Conservation (phyloP, 2,113 vertebrate species). For the Patagioenas fasciata region DNA sequence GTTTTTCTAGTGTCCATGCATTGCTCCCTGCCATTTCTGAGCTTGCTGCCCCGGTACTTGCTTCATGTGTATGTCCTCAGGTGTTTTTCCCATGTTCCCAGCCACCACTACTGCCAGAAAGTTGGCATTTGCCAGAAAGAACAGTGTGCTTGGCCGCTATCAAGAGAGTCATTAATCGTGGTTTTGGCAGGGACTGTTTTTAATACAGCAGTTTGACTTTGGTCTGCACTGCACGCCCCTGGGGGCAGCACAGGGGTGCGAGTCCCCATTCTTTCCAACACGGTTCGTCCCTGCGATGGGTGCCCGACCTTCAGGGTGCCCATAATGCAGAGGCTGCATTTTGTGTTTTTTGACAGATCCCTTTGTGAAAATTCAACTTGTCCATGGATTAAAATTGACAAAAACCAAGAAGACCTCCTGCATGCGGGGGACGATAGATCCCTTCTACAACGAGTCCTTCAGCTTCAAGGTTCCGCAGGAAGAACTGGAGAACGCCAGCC, state of each 20-base stretch:
- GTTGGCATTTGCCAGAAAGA: background rate
- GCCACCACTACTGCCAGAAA: background rate
- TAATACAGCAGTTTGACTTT: background rate
- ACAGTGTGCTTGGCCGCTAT: fast-evolving
- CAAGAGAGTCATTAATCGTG: background rate
- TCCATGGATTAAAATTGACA: conserved; percentile 86
- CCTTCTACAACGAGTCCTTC: conserved; percentile 91
- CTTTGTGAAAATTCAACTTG: conserved; percentile 90
- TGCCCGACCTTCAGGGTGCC: fast-evolving
- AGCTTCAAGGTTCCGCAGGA: conserved; percentile 89
- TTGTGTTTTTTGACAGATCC: conserved; percentile 78
- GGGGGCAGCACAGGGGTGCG: fast-evolving
- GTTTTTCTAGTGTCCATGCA: background rate
- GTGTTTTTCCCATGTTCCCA: background rate
- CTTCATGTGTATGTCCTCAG: background rate
- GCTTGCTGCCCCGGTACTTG: background rate
- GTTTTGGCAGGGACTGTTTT: background rate
- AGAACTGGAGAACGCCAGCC: conserved; percentile 86
- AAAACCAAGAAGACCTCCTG: conserved; percentile 92
- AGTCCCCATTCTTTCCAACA: background rate
- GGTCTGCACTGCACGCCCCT: background rate
- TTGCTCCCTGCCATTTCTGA: background rate
- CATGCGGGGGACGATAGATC: conserved; percentile 88
- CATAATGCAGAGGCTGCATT: background rate
- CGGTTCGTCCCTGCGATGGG: background rate